Percentiles rank a stretch among this genome's conserved stretches.
phyloP scores from a whole-genome alignment of 2,113 vertebrate genomes.

The Lasiurus borealis region DNA sequence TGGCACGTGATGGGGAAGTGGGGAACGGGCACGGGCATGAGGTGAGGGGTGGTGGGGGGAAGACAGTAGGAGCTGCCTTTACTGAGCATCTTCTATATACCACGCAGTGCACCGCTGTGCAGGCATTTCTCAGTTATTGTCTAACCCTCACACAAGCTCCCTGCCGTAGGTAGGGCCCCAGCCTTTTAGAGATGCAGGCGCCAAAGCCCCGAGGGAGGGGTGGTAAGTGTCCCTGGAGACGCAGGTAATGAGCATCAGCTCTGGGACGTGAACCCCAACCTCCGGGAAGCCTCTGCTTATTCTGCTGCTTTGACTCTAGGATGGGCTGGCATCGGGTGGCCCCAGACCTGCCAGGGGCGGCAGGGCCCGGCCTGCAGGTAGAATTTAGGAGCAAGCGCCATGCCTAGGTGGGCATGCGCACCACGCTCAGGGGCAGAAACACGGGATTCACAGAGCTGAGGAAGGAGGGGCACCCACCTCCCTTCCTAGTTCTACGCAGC shows the following conservation, averaged over 20 bases:
- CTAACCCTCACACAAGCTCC: not conserved
- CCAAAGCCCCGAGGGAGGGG: not conserved
- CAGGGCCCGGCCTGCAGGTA: not conserved
- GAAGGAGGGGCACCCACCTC: not conserved
- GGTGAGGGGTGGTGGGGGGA: fast-evolving
- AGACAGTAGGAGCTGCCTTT: not conserved
- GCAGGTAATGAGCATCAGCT: not conserved
- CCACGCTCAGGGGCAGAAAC: not conserved
- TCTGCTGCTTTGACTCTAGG: fast-evolving
- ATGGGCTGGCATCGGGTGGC: no score
- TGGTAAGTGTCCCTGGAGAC: not conserved
- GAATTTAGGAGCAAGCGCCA: not conserved
- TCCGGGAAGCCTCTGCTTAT: not conserved
- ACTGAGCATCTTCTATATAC: fast-evolving
- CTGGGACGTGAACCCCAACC: not conserved
- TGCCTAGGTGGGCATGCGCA: not conserved
- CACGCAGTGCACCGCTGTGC: fast-evolving
- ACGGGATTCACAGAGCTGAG: not conserved
- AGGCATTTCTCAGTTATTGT: not conserved
- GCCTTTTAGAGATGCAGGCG: not conserved
- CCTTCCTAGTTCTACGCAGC: not conserved
- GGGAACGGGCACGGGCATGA: fast-evolving
- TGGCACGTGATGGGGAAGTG: not conserved
- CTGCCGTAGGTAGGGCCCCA: not conserved
- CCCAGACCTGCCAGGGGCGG: not conserved